Base-by-base conservation (phyloP, 2,888 invertebrate genomes). In the Tetragonisca angustula region DNA sequence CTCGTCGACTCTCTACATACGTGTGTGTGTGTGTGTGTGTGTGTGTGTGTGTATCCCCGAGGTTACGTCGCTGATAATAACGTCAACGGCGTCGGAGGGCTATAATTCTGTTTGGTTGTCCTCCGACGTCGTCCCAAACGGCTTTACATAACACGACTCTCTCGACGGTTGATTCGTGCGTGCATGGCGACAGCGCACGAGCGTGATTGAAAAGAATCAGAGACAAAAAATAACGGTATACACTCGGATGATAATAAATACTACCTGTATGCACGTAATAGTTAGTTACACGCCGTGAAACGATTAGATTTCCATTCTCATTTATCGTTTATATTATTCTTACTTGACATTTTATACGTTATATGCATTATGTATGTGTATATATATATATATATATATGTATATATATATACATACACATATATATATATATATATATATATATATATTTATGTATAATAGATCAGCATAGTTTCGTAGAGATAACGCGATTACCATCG, bases 171-270 rank as follows among this genome's bases (percentile, higher is more conserved):
- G 32, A 36, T 24, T 24, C 19, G 24, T 27, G 59, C 24, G 43
- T 59, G 59, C 27, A 13, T 13, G 17, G 24, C 5, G 15, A 24
- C 11, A 27, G 62, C 32, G 90, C 88, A 73, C 85, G 86, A 85
- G 83, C 89, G 81, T 32, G 86, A 85, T 84, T 83, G 92, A 93
- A 93, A 92, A 93, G 83, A 81, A 88, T 92, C 91, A 91, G 91
- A 92, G 92, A 94, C 92, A 92, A 27, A 92, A 92, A 93, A 36
- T 36, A 36, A 94, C 92, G 91, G 92, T 27, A 32, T 94, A 94
- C 92, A 93, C 36, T 36, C 9, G 36, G 36, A 36, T 91, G 93
- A 93, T 93, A 93, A 93, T 94, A 93, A 93, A 93, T 93, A 93
- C 92, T 93, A 94, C 91, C 92, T 93, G 90, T 93, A 92, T 92